Percentiles rank a stretch among this genome's conserved stretches.
phyloP scores from a whole-genome alignment of 2,888 invertebrate species.

The Nemotelus pantherinus region DNA sequence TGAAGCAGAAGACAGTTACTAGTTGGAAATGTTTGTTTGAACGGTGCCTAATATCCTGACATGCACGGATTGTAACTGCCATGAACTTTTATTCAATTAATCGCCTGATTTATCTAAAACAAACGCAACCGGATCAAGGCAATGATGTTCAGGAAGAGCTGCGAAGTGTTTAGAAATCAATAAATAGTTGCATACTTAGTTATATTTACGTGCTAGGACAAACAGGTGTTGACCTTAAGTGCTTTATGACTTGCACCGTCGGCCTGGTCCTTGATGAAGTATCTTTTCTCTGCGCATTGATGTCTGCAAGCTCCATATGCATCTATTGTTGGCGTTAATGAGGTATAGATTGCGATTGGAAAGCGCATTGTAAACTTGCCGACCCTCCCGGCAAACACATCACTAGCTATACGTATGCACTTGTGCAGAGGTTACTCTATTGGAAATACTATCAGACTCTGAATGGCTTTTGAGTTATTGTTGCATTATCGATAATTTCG shows the following conservation, averaged over 20 bases:
- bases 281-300: not conserved
- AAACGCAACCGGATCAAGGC: not conserved
- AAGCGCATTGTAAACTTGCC: not conserved
- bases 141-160: not conserved
- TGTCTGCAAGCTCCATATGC: not conserved
- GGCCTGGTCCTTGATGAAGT: not conserved
- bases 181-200: slow-evolving; percentile 8
- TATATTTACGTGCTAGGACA: slow-evolving; percentile 11
- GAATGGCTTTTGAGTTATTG: not conserved
- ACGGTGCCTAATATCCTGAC: not conserved
- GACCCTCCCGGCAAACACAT: not conserved
- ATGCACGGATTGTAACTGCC: not conserved
- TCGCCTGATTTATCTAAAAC: not conserved
- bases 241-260: slow-evolving; percentile 18
- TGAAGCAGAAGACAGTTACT: not conserved
- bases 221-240: slow-evolving; percentile 21
- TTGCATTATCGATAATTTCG: not conserved
- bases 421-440: slow-evolving; percentile 13
- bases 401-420: not conserved
- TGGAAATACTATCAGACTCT: not conserved
- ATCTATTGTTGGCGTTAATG: slow-evolving; percentile 13
- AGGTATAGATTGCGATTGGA: slow-evolving; percentile 26
- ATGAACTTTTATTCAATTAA: not conserved
- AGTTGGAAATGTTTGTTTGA: not conserved
- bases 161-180: not conserved